Evolutionary conservation across 2,888 invertebrate genomes (phyloP).

Genomic region (Pristionchus japonicus): DNA sequence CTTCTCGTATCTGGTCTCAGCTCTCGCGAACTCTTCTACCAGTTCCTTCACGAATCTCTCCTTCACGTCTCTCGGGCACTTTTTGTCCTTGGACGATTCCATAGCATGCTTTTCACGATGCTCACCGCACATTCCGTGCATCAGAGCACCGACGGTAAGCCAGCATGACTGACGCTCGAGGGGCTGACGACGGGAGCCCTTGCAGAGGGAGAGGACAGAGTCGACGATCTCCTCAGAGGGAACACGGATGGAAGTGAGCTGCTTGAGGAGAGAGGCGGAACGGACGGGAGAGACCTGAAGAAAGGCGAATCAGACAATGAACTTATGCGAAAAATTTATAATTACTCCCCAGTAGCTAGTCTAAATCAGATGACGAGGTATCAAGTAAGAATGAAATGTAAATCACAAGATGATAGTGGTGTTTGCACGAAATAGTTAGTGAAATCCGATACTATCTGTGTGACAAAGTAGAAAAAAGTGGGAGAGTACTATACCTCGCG

Average conservation of each 20-base stretch:
- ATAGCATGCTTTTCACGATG: conserved; percentile 46
- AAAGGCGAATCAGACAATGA: no score
- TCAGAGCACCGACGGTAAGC: conserved; percentile 63
- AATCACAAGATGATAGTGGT: no score
- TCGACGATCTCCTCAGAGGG: conserved; percentile 51
- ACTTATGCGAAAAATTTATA: no score
- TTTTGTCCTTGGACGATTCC: background rate
- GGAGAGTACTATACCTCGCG: no score
- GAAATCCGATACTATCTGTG: no score
- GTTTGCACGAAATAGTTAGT: no score
- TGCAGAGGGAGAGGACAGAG: conserved; percentile 52
- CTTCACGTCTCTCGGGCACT: conserved; percentile 56
- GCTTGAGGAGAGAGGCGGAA: conserved; percentile 48
- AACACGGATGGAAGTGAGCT: conserved; percentile 50
- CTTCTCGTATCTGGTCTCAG: conserved; percentile 63
- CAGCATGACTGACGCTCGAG: conserved; percentile 64
- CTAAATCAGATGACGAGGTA: no score
- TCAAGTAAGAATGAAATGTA: no score
- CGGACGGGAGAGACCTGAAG: conserved; percentile 46
- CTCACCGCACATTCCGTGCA: conserved; percentile 66
- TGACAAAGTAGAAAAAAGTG: no score
- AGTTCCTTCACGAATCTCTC: conserved; percentile 55
- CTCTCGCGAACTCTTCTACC: conserved; percentile 55
- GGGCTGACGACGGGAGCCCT: conserved; percentile 49
- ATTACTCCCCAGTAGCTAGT: no score